Evolutionary conservation across 1,140 invertebrate genomes (phyloP).

Genomic region (Apis cerana): DNA sequence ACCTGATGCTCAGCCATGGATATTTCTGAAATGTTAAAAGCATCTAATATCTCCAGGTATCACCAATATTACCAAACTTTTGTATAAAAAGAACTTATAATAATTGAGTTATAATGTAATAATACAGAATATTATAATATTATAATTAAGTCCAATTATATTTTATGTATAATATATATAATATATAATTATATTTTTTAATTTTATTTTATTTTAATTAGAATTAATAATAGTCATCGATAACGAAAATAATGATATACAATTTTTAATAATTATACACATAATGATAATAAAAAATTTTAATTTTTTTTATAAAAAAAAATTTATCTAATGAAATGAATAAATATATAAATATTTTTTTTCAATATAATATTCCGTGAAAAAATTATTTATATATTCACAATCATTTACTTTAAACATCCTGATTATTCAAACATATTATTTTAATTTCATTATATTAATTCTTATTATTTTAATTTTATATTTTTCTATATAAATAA

Average conservation of each 20-base stretch:
- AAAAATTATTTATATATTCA: constrained; percentile 48
- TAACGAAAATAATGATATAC: constrained; percentile 36
- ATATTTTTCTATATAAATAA: not conserved
- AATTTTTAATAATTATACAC: constrained; percentile 20
- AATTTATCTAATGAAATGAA: not conserved
- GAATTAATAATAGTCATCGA: constrained; percentile 34
- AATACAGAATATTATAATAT: constrained; percentile 44
- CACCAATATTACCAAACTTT: constrained; percentile 53
- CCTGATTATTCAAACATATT: not conserved
- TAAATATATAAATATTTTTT: constrained; percentile 18
- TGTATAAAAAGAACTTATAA: constrained; percentile 41
- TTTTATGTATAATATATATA: constrained; percentile 33
- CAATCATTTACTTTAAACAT: constrained; percentile 36
- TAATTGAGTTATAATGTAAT: constrained; percentile 36
- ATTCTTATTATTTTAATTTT: not conserved
- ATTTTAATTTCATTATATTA: too few relatives aligned
- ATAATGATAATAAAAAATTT: too few relatives aligned
- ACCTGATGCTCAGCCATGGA: constrained; percentile 66
- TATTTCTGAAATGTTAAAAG: constrained; percentile 74
- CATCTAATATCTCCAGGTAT: constrained; percentile 51
- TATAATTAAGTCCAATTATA: constrained; percentile 37
- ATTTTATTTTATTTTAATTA: constrained; percentile 34
- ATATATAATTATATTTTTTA: constrained; percentile 37
- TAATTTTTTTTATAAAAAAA: constrained; percentile 10
- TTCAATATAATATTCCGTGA: constrained; percentile 44